Base-by-base conservation (phyloP, 2,888 invertebrate genomes). In the Leucoptera coffeella region DNA sequence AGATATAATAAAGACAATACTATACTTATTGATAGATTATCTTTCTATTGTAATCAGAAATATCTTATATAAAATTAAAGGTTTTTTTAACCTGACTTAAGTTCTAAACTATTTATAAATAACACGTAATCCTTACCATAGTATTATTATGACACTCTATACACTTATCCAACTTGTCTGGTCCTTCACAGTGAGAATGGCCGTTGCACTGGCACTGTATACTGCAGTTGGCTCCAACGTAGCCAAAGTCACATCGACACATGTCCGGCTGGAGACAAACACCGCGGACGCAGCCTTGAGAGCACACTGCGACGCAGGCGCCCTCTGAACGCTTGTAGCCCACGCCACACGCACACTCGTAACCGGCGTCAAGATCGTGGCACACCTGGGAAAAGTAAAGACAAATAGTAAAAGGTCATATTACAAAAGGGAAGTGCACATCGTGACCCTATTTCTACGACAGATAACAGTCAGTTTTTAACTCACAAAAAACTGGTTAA, bases 201-300 rank as follows among this genome's bases (percentile, higher is more conserved):
- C 92, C 92, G 51, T 95, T 93, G 53, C 95, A 96, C 50, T 89
- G 83, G 51, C 95, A 95, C 56, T 91, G 88, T 34, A 88, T 88
- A 39, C 88, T 88, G 54, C 95, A 96, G 65, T 93, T 92, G 38
- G 84, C 82, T 28, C 95, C 94, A 13, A 95, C 92, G 56, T 88
- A 95, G 30, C 94, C 94, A 62, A 96, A 95, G 64, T 91, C 84
- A 50, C 95, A 95, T 34, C 80, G 76, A 45, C 95, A 93, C 31
- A 80, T 75, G 46, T 89, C 79, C 26, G 92, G 92, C 41, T 84
- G 80, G 12, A 87, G 67, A 51, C 92, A 93, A 11, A 74, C 76
- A 36, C 92, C 93, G 44, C 89, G 78, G 22, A 90, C 86, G 60
- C 91, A 91, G 27, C 90, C 89, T 57, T 86, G 83, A 14, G 77